Evolutionary conservation across 1,140 invertebrate genomes (phyloP), one percentile per base, ranked within the genome.

Genomic region (Drosophila takahashii): DNA sequence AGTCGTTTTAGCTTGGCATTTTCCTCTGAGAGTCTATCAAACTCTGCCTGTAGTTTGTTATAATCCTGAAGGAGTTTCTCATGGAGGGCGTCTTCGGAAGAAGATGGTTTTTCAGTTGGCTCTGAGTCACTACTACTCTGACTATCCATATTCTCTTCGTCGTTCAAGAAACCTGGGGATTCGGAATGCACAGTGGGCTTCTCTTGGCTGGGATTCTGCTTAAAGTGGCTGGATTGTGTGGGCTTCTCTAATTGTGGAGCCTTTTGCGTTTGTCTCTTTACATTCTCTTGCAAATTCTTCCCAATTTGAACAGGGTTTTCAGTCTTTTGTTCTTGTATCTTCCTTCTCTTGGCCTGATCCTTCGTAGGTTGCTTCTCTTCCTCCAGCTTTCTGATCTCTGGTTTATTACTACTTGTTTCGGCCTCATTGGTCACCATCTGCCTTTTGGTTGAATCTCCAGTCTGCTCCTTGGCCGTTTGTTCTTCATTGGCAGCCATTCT

Each of bases 31-130:
- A 85, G 36, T 15, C 32, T 37, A 5, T 72, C 64, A 22, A 47
- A 61, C n/a, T 71, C 48, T 1, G 16, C 16, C 37, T 54, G 52
- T 7, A 77, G 42, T 15, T 77, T 26, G 4, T 66, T 58, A n/a
- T 74, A 62, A 10, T 59, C 48, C 0, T 45, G 27, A 41, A 67
- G 54, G 1, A 45, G 11, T 6, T 77, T 9, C 22, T 54, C 26
- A 9, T 4, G 9, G 7, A 27, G 26, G 13, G 1, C 27, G 15
- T 48, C 15, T 16, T 34, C 48, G 10, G 48, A 51, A 9, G 29
- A 34, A 1, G 44, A 32, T 15, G 45, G 22, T 50, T 50, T 50
- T 16, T 50, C 27, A 5, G 7, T 13, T 3, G 47, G 4, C 4
- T n/a, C 47, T 5, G 8, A 22, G n/a, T 39, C 52, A 22, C 9